Conservation (phyloP, 2,113 vertebrate genomes). For the Actinemys pallida region DNA sequence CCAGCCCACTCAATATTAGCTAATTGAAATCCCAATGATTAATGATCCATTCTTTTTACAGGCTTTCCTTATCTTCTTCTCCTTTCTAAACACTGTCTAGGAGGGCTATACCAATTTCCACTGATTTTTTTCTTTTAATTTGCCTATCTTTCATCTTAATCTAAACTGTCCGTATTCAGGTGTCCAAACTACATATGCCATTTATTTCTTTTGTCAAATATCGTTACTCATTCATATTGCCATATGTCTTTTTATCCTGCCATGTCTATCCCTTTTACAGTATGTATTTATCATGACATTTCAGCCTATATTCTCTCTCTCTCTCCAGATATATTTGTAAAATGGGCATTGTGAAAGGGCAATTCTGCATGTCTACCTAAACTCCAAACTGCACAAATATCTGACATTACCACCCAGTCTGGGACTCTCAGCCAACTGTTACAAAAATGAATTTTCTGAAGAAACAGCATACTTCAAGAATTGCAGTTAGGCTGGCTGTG, state of each 20-base stretch:
- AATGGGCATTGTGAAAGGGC: neutral
- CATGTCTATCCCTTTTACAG: constrained; percentile 58
- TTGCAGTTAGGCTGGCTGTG: neutral
- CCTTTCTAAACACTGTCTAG: constrained; percentile 59
- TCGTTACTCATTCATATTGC: constrained; percentile 35
- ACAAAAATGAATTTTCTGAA: neutral
- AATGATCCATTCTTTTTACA: constrained; percentile 70
- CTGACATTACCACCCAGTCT: neutral
- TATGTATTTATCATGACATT: constrained; percentile 58
- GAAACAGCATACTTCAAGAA: neutral
- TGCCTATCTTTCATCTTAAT: constrained; percentile 80
- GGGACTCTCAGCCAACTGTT: neutral
- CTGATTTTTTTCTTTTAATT: constrained; percentile 74
- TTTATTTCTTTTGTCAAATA: constrained; percentile 79
- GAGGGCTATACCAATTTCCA: constrained; percentile 69
- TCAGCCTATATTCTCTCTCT: constrained; percentile 10
- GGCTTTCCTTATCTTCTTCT: constrained; percentile 71
- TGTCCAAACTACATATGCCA: constrained; percentile 65
- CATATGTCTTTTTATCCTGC: constrained; percentile 69
- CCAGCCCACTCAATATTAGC: constrained; percentile 72
- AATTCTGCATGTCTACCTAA: constrained; percentile 3
- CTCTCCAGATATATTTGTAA: constrained; percentile 48
- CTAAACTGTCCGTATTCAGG: constrained; percentile 51
- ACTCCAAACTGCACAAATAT: neutral
- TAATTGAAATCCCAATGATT: constrained; percentile 80